Evolutionary conservation across 2,113 vertebrate genomes (phyloP).

Genomic region (Istiophorus platypterus): DNA sequence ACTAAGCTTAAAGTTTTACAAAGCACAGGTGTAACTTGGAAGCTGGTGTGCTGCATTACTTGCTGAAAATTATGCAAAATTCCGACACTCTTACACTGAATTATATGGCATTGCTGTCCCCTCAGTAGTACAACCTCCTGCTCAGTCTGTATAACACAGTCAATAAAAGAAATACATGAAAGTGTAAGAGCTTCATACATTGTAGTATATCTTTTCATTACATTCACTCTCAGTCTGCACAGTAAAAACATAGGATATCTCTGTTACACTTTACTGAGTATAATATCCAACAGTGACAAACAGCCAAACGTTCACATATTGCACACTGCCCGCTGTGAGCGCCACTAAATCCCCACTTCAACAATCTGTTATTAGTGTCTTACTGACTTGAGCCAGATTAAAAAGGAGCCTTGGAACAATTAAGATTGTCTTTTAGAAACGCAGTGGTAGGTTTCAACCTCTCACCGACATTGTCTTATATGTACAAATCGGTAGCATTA

Average conservation of each 20-base stretch:
- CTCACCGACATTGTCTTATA: conserved; percentile 22
- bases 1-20: conserved; percentile 26
- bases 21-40: conserved; percentile 20
- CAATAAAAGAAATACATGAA: conserved; percentile 28
- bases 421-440: conserved; percentile 35
- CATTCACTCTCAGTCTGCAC: conserved; percentile 40
- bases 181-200: conserved; percentile 38
- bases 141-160: conserved; percentile 16
- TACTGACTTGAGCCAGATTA: conserved; percentile 14
- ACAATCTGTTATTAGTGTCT: background rate
- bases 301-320: conserved; percentile 57
- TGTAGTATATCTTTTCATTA: conserved; percentile 17
- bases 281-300: conserved; percentile 33
- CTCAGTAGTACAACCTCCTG: conserved; percentile 6
- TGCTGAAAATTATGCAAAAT: conserved; percentile 21
- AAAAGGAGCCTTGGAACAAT: conserved; percentile 2
- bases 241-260: conserved; percentile 31
- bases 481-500: conserved; percentile 29
- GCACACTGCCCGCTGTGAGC: conserved; percentile 58
- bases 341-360: conserved; percentile 8
- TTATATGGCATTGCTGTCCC: background rate
- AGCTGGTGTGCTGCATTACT: conserved; percentile 27
- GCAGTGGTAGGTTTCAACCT: conserved; percentile 2
- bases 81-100: conserved; percentile 27
- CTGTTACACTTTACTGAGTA: conserved; percentile 27